Evolutionary conservation across 1,140 invertebrate genomes (phyloP).

Genomic region (Bombus affinis): DNA sequence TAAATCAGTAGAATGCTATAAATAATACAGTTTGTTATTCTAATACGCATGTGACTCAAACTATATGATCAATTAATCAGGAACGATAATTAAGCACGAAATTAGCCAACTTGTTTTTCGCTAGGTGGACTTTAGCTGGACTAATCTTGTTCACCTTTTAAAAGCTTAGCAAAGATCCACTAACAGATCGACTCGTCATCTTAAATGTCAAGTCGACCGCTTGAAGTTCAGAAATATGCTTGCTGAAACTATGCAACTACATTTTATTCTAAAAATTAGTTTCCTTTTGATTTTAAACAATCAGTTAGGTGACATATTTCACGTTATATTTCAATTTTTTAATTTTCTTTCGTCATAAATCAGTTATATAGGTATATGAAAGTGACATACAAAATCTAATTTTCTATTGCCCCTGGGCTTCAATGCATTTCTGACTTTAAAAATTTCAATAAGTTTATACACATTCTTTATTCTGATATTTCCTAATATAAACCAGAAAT

Average conservation of each 20-base stretch:
- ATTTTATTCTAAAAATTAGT: not conserved
- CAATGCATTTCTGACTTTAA: not conserved
- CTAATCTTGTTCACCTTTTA: conserved; percentile 60
- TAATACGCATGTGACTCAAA: too few species aligned
- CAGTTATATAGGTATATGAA: not conserved
- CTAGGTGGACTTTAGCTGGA: not conserved
- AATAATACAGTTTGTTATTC: not conserved
- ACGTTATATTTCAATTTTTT: not conserved
- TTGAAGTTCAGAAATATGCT: not conserved
- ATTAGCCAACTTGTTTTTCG: not conserved
- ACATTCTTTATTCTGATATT: not conserved
- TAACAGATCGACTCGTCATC: conserved; percentile 15
- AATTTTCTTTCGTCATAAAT: not conserved
- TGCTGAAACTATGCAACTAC: not conserved
- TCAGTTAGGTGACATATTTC: not conserved
- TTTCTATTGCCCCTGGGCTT: not conserved
- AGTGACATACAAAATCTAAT: not conserved
- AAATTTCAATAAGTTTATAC: not conserved
- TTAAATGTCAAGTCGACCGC: conserved; percentile 56
- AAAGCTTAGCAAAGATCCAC: conserved; percentile 41
- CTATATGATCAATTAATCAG: too few species aligned
- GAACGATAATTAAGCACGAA: not conserved
- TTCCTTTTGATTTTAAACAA: not conserved
- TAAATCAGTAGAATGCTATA: not conserved
- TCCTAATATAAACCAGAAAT: not conserved